Evolutionary conservation across 2,113 vertebrate genomes (phyloP).

Genomic region (Pangasianodon gigas): DNA sequence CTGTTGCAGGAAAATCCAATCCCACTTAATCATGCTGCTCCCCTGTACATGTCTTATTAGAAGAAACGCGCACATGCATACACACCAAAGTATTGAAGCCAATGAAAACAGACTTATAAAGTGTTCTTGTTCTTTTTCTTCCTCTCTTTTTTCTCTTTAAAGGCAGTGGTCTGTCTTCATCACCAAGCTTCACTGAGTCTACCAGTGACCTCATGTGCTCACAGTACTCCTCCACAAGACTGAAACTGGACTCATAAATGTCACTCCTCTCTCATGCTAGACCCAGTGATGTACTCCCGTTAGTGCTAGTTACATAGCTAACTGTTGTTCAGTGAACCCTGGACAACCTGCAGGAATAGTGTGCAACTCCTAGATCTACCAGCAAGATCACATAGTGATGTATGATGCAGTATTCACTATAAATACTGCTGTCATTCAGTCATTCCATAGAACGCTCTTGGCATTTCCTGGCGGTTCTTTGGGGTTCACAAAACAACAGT

Average conservation of each 20-base stretch:
- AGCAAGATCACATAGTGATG: not conserved
- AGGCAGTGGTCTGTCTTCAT: slow-evolving; percentile 53
- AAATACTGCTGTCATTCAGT: not conserved
- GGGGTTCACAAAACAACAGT: not conserved
- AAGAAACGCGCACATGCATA: not conserved
- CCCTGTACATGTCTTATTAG: not conserved
- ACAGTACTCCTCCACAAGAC: slow-evolving; percentile 34
- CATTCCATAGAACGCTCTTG: not conserved
- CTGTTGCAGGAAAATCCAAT: not conserved
- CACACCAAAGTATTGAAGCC: not conserved
- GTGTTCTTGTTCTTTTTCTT: not conserved
- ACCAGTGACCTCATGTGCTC: slow-evolving; percentile 47
- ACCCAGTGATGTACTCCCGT: too few species aligned
- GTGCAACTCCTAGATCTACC: not conserved
- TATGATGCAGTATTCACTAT: not conserved
- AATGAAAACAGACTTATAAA: not conserved
- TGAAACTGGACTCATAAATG: slow-evolving; percentile 29
- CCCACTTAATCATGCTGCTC: not conserved
- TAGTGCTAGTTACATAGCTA: not conserved
- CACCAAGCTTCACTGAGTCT: slow-evolving; percentile 45
- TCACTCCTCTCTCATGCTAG: not conserved
- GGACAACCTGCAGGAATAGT: not conserved
- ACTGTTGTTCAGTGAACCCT: not conserved
- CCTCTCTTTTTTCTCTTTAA: not conserved
- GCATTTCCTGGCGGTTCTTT: not conserved